These are phyloP conservation scores for Paracanthobrama guichenoti DNA, from an alignment of 2,113 vertebrate species.

Conservation along the genomic window DNA sequence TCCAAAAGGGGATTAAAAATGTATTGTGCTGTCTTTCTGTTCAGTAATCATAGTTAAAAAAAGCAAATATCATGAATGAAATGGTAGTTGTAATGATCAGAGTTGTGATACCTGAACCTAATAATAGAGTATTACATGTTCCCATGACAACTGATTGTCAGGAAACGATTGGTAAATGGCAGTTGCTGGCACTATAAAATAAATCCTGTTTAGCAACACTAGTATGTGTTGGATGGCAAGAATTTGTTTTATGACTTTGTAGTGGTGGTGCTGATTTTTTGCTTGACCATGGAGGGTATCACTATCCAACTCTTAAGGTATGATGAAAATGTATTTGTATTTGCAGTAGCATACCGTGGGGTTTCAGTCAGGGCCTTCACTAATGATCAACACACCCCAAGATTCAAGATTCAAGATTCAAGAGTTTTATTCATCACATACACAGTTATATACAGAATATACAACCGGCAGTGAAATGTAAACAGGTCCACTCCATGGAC, in stretches of 20 bases:
- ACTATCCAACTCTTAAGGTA: neutral
- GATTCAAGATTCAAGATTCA: too few species aligned
- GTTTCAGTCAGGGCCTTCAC: too few species aligned
- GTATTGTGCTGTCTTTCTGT: neutral
- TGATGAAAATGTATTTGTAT: neutral
- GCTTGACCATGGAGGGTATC: neutral
- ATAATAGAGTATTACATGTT: neutral
- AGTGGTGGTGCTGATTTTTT: neutral
- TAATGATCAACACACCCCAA: too few species aligned
- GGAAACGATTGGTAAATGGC: neutral
- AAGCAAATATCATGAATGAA: neutral
- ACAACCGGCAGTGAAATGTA: too few species aligned
- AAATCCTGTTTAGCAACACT: too few species aligned
- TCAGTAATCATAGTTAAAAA: too few species aligned
- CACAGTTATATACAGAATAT: too few species aligned
- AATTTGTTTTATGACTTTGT: neutral
- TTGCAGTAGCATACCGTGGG: too few species aligned
- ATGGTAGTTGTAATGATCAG: neutral
- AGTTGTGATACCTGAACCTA: neutral
- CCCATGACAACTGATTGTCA: conserved; percentile 1
- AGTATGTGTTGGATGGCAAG: neutral
- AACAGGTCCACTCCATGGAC: too few species aligned
- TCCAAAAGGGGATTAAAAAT: neutral
- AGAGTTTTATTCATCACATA: too few species aligned
- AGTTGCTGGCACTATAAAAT: neutral